A percentile compares a stretch with the other conserved stretches of the same genome.
phyloP scores from a whole-genome alignment of 1,140 invertebrate species.

The Zaprionus ghesquierei region DNA sequence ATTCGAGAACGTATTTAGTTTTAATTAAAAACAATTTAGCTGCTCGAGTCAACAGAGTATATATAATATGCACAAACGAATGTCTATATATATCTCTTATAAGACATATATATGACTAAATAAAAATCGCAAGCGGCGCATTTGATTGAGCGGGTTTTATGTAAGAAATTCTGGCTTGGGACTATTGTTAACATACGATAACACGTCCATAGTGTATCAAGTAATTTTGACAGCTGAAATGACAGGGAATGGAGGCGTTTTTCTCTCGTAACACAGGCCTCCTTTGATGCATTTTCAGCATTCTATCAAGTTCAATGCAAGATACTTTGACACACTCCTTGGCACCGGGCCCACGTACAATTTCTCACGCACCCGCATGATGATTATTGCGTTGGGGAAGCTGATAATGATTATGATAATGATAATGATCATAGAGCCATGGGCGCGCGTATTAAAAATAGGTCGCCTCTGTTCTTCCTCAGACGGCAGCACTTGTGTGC shows the following conservation, averaged over 20 bases:
- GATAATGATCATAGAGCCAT: constrained; percentile 7
- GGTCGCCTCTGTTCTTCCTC: constrained; percentile 7
- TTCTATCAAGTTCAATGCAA: constrained; percentile 64
- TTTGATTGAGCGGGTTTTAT: constrained; percentile 55
- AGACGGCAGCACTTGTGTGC: constrained; percentile 45
- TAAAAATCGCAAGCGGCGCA: constrained; percentile 34
- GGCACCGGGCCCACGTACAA: constrained; percentile 22
- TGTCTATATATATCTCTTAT: constrained; percentile 5
- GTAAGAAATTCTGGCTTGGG: constrained; percentile 20
- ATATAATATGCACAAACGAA: neutral
- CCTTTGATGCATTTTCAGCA: neutral
- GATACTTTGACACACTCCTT: constrained; percentile 21
- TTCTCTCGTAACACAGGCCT: neutral
- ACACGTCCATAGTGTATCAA: neutral
- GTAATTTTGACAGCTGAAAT: constrained; percentile 36
- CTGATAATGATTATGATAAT: constrained; percentile 43
- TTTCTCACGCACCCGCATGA: constrained; percentile 11
- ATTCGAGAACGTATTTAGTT: constrained; percentile 48
- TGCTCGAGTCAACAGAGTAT: neutral
- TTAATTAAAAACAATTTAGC: constrained; percentile 72
- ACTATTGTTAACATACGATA: constrained; percentile 15
- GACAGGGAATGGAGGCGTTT: neutral
- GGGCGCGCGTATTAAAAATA: constrained; percentile 32
- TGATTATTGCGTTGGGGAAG: constrained; percentile 21
- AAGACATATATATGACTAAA: constrained; percentile 7